These are phyloP conservation scores for Lepidochrysops patricia DNA, from an alignment of 2,888 invertebrate genomes.

Conservation along the genomic window DNA sequence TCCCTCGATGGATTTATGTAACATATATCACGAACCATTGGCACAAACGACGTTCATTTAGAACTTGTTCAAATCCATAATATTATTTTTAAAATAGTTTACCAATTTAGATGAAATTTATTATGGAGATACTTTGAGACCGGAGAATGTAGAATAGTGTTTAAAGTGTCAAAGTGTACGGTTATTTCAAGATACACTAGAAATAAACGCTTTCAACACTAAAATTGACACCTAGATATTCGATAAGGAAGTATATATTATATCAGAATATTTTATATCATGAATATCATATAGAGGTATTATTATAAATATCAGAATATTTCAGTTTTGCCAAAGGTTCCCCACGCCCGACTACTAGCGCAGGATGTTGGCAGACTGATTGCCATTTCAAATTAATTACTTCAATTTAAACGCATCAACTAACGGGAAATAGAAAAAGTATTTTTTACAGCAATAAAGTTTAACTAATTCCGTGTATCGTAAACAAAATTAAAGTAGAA, in stretches of 20 bases:
- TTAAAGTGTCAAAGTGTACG: too few species aligned
- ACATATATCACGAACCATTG: background rate
- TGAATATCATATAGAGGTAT: too few species aligned
- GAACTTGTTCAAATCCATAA: too few species aligned
- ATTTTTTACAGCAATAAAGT: background rate
- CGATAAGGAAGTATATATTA: too few species aligned
- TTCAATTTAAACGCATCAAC: background rate
- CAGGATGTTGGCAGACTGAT: conserved; percentile 11
- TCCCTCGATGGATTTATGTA: conserved; percentile 3
- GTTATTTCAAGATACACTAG: too few species aligned
- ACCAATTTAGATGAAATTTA: too few species aligned
- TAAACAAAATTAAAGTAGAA: background rate
- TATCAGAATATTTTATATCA: too few species aligned
- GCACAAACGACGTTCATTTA: background rate
- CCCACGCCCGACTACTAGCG: background rate
- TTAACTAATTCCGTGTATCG: background rate
- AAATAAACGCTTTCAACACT: too few species aligned
- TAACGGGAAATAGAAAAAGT: background rate
- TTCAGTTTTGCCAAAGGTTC: background rate
- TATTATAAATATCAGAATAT: background rate
- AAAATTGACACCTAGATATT: too few species aligned
- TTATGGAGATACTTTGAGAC: too few species aligned
- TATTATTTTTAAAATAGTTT: too few species aligned
- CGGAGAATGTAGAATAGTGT: too few species aligned
- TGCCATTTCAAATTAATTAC: conserved; percentile 1